Evolutionary conservation across 1,140 invertebrate species (phyloP), one percentile per base, ranked within the genome.

Genomic region (Acromyrmex charruanus): DNA sequence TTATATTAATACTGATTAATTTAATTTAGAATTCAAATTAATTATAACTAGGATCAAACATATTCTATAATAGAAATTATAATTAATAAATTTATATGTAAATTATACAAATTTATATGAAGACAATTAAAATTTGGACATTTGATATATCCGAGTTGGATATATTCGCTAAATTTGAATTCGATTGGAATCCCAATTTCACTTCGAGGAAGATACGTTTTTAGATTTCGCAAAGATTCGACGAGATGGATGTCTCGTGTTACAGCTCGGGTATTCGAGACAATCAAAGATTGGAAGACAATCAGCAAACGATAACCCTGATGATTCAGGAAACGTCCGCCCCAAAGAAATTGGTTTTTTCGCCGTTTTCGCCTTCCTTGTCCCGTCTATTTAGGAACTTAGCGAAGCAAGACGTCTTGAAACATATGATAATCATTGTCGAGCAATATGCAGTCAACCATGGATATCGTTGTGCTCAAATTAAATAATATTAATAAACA

Each of bases 261-360:
- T 86, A 92, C 86, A 88, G 82, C 75, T 88, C 88, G 80, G 31
- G 53, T 87, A 55, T 63, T 80, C 82, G 82, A 85, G 63, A 90
- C 88, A 88, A 90, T 92, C 72, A 58, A 88, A 93, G 94, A 94
- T 94, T 72, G 85, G 58, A 63, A 89, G 92, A 94, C 94, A 94
- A 94, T 94, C 86, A 88, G 14, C 9, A n/a, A 6, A 44, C 88
- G 94, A 94, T 94, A 94, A 92, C 89, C 87, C 82, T 68, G 49
- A 86, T 88, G 69, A 82, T 88, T 75, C 82, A 68, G 82, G 87
- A 89, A 91, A 71, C 49, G 35, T 31, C 69, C 58, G 58, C 86
- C 75, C 39, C 63, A 31, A 69, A 53, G n/a, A 21, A 53, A 68
- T n/a, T 35, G 18, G 7, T 63, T 35, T 74, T 72, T 90, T 58